Evolutionary conservation across 2,888 invertebrate species (phyloP).

Genomic region (Xanthia icteritia): DNA sequence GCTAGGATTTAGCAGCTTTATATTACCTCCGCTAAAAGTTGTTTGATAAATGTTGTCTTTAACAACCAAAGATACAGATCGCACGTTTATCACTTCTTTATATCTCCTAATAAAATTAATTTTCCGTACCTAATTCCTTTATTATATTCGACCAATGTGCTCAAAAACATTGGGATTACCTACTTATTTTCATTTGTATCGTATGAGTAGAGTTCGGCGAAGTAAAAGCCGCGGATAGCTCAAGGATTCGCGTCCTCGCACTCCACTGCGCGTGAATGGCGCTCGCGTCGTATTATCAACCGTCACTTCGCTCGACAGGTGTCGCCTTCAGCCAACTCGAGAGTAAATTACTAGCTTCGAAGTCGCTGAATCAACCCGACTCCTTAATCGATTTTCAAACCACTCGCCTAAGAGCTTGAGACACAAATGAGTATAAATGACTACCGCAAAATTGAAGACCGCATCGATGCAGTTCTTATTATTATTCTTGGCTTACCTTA

Average conservation of each 20-base stretch:
- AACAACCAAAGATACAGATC: constrained; percentile 62
- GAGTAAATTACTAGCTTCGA: constrained; percentile 89
- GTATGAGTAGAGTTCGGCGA: constrained; percentile 53
- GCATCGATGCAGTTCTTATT: constrained; percentile 63
- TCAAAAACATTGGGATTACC: constrained; percentile 23
- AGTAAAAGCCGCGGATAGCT: constrained; percentile 69
- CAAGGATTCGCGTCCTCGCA: constrained; percentile 77
- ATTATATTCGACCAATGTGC: neutral
- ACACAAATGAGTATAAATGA: constrained; percentile 78
- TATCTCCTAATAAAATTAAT: constrained; percentile 17
- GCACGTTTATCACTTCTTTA: constrained; percentile 46
- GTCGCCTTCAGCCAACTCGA: constrained; percentile 90
- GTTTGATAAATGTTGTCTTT: constrained; percentile 81
- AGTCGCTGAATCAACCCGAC: constrained; percentile 88
- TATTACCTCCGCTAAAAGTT: constrained; percentile 84
- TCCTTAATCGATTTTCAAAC: constrained; percentile 88
- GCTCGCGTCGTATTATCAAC: constrained; percentile 88
- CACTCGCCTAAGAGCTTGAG: constrained; percentile 78
- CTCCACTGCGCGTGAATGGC: constrained; percentile 85
- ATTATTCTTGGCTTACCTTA: constrained; percentile 52
- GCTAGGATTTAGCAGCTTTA: constrained; percentile 87
- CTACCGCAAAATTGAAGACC: constrained; percentile 65
- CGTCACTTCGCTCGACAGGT: constrained; percentile 89
- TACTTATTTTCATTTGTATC: constrained; percentile 42
- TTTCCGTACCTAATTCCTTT: neutral